Base-by-base conservation (phyloP, 2,888 invertebrate species). In the Tolmerus cingulatus region DNA sequence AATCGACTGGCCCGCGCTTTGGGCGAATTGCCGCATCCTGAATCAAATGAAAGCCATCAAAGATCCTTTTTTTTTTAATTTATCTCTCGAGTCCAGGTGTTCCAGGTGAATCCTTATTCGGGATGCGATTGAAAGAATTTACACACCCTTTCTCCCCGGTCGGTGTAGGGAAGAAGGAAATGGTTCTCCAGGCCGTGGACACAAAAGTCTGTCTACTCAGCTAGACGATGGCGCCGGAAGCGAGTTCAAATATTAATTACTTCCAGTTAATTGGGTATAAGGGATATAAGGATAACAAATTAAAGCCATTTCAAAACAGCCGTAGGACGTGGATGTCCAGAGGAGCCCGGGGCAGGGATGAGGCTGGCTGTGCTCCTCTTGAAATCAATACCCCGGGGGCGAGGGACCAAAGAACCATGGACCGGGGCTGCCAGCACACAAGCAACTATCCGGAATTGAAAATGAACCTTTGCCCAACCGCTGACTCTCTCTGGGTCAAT, bases 171-270 rank as follows among this genome's bases (percentile, higher is more conserved):
- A 51, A 51, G n/a, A n/a, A n/a, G 51, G 51, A n/a, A 12, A 2
- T 16, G n/a, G 19, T 51, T 4, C 51, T 12, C 23, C 12, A 27
- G 66, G 27, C 12, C 19, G 27, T 66, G 66, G 66, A 23, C 12
- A 66, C 12, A 66, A 66, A 23, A 27, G 66, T 66, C 66, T 66
- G 66, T 66, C 66, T 66, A 27, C 19, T 19, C 19, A 40, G 40
- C 40, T 55, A 55, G 19, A 55, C 57, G 5, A 27, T 19, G 12
- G 27, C 66, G 16, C 40, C 76, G 16, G 40, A 4, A 76, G 76
- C 37, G 76, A 40, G 37, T 76, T 34, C 76, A 66, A 57, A 57
- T 82, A 82, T 82, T 82, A 82, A 82, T 82, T 82, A 82, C 66
- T 66, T 66, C 40, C n/a, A 37, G 55, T 57, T 51, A 57, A 82